A percentile compares a stretch with the other conserved stretches of the same genome.
Evolutionary conservation across 2,797 vertebrate genomes (phyloP).

Genomic region (Neostethus bicornis): DNA sequence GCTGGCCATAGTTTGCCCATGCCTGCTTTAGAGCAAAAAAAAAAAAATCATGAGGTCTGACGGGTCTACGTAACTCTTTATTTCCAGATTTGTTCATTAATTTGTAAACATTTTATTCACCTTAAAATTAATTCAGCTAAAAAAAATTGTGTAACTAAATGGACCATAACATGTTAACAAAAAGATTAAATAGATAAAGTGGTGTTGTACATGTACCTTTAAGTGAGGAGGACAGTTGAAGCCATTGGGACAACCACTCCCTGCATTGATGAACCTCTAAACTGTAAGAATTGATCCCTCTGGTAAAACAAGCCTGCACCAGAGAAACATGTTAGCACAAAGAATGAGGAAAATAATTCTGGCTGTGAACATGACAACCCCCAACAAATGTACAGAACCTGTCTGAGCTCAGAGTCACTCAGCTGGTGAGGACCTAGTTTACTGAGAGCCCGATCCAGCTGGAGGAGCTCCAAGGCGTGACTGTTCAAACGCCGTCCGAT

Average conservation of each 20-base stretch:
- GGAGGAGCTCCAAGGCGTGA: slow-evolving; percentile 84
- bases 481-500: slow-evolving; percentile 81
- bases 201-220: slow-evolving; percentile 78
- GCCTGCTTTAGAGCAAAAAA: no score
- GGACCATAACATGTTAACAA: neutral
- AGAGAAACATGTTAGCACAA: neutral
- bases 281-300: slow-evolving; percentile 82
- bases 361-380: neutral
- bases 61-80: no score
- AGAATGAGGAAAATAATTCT: neutral
- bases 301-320: slow-evolving; percentile 89
- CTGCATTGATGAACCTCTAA: slow-evolving; percentile 76
- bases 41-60: no score
- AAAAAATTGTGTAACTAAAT: no score
- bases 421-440: slow-evolving; percentile 83
- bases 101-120: no score
- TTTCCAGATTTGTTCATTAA: no score
- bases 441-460: slow-evolving; percentile 86
- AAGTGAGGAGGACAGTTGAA: slow-evolving; percentile 84
- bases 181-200: neutral
- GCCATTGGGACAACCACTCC: slow-evolving; percentile 89
- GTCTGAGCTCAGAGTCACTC: slow-evolving; percentile 82
- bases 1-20: no score
- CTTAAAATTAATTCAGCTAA: no score
- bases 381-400: slow-evolving; percentile 70